A percentile compares a stretch with the other conserved stretches of the same genome.
Evolutionary conservation across 2,888 invertebrate species (phyloP).

Genomic region (Troides helena): DNA sequence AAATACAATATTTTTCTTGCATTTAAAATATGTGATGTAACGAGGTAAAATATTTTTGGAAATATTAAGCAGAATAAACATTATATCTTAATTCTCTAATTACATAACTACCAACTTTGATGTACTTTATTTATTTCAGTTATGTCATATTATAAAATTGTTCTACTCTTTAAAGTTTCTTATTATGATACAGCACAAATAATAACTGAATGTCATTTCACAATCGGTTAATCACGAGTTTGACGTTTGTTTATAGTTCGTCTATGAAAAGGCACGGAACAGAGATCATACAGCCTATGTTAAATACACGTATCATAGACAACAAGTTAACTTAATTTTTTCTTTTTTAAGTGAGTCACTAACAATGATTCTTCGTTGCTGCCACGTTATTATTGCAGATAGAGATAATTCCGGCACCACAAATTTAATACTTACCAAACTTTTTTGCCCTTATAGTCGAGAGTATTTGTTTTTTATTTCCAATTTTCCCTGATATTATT

Average conservation of each 20-base stretch:
- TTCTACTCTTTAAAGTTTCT: background rate
- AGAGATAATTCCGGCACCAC: too few relatives aligned
- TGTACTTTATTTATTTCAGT: background rate
- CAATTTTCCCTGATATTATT: too few relatives aligned
- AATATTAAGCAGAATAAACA: slow-evolving; percentile 34
- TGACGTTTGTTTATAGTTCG: background rate
- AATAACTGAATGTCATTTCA: background rate
- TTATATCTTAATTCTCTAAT: slow-evolving; percentile 23
- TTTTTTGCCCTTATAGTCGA: too few relatives aligned
- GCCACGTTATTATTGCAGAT: too few relatives aligned
- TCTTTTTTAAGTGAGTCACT: too few relatives aligned
- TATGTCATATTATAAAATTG: slow-evolving; percentile 1
- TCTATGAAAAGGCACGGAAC: background rate
- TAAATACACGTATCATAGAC: too few relatives aligned
- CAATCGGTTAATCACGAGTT: background rate
- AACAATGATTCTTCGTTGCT: too few relatives aligned
- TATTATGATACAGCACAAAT: background rate
- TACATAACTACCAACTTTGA: background rate
- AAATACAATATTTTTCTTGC: slow-evolving; percentile 47
- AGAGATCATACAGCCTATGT: background rate
- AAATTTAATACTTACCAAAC: too few relatives aligned
- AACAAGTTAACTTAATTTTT: too few relatives aligned
- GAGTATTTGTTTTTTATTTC: too few relatives aligned
- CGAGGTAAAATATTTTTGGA: slow-evolving; percentile 47
- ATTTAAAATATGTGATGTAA: slow-evolving; percentile 43